Base-by-base conservation (phyloP, 2,888 invertebrate species). In the Phalangium opilio region DNA sequence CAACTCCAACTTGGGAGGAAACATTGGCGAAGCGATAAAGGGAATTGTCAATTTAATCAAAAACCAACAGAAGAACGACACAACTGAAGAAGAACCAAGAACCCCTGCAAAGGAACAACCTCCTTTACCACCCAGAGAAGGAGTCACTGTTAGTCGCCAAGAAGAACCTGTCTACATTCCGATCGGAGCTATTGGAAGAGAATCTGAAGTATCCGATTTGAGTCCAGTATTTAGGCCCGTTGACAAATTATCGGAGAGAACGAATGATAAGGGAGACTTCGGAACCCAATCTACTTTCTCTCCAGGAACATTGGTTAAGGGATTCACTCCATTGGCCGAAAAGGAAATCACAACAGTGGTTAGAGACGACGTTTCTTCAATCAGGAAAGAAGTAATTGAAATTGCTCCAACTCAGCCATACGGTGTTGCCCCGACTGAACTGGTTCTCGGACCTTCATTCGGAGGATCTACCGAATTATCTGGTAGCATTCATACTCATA, bases 1-100 rank as follows among this genome's bases (percentile, higher is more conserved):
- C 5, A 53, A 53, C 33, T 50, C 53, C 17, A 57, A 55, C 47
- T 39, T 57, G 10, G 55, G 54, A 8, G 57, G 57, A 27, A 56
- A 56, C 36, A 43, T 58, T 15, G 57, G 57, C 12, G 56, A 53
- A 48, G 55, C 58, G 3, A 57, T 58, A 20, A 57, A 57, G 45
- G 58, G 55, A 18, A 58, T 58, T 39, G 58, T 58, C 8, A 53
- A 58, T 21, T 44, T 58, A 14, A 50, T 58, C 33, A 53, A 52
- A 3, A 50, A 48, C 15, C 15, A 27, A 15, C 21, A 18, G 7
- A 44, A 44, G 36, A 44, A 44, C 36, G 35, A 44, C 35, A 34
- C 35, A 12, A 21, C n/a, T 21, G 5, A 27, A 19, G 20, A 46
- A 41, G 12, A 38, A 17, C 20, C 34, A 14, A 5, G 34, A 20